These are phyloP conservation scores for Ophion costatus DNA, from an alignment of 2,888 invertebrate genomes.

Conservation along the genomic window DNA sequence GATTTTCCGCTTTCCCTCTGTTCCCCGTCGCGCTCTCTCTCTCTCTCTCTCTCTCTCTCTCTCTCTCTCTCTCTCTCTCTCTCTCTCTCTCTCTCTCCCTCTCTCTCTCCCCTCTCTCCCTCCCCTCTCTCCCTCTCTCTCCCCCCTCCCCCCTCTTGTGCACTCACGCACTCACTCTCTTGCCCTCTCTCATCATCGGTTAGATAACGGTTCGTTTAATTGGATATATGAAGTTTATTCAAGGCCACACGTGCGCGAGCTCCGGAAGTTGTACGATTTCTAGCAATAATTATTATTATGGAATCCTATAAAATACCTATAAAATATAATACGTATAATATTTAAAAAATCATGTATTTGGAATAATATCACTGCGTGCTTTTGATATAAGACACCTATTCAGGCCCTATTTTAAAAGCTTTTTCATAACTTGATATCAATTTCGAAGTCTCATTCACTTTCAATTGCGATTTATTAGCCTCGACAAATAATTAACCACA, in stretches of 20 bases:
- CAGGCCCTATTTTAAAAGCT: background rate
- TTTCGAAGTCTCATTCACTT: background rate
- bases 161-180: background rate
- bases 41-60: slow-evolving; percentile 22
- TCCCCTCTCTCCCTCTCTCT: slow-evolving; percentile 19
- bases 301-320: background rate
- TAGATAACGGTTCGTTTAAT: slow-evolving; percentile 65
- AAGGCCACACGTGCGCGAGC: slow-evolving; percentile 51
- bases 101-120: slow-evolving; percentile 1
- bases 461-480: background rate
- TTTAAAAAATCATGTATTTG: background rate
- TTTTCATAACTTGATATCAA: background rate
- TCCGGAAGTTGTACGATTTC: slow-evolving; percentile 45
- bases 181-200: slow-evolving; percentile 24
- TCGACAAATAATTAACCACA: background rate
- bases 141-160: background rate
- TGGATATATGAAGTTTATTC: slow-evolving; percentile 58
- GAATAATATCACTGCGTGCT: background rate
- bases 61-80: background rate
- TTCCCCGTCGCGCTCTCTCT: slow-evolving; percentile 20
- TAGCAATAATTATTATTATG: slow-evolving; percentile 23
- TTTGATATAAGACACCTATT: background rate
- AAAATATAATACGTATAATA: background rate
- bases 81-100: slow-evolving; percentile 5
- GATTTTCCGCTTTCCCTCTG: slow-evolving; percentile 39